Base-by-base conservation (phyloP, 2,113 vertebrate genomes). In the Beaufortia kweichowensis region DNA sequence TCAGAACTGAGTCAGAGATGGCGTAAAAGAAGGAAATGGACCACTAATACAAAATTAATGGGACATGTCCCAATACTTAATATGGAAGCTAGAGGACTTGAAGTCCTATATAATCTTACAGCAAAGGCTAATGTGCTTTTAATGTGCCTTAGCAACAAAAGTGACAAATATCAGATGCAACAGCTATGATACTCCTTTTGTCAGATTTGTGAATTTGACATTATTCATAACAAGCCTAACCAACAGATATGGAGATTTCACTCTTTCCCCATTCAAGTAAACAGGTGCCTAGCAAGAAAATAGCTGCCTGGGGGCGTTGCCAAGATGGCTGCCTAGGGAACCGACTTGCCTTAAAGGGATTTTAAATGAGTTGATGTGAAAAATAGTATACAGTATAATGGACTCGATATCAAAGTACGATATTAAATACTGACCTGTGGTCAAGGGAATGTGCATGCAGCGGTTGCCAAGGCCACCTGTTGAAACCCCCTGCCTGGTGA, bases 341-440 rank as follows among this genome's bases (percentile, higher is more conserved):
- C 65, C 21, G 21, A 69, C 28, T 70, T 70, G 21, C 15, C 14
- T 70, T 70, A 70, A 70, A 55, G 19, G 17, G 48, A 53, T 12
- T 56, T 23, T 23, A 21, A 70, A 21, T 24, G 67, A 56, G 31
- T 24, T 39, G 35, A 53, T 28, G n/a, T 55, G 29, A 53, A 46
- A 56, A 39, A 56, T 21, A n/a, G n/a, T 21, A n/a, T n/a, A n/a
- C n/a, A n/a, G n/a, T 19, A 53, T n/a, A 53, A 24, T 48, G 23
- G 9, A 48, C 50, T 53, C 19, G 9, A 53, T 35, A 70, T 35
- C 12, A 24, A 56, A 74, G 48, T 11, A 23, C 48, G 43, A 14
- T 17, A 41, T 53, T 31, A 66, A 33, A 70, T 10, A 79, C 23
- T 71, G 50, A 61, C 53, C 43, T 60, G 41, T 33, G 55, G 46